Base-by-base conservation (phyloP, 2,113 vertebrate genomes). In the Caranx melampygus region DNA sequence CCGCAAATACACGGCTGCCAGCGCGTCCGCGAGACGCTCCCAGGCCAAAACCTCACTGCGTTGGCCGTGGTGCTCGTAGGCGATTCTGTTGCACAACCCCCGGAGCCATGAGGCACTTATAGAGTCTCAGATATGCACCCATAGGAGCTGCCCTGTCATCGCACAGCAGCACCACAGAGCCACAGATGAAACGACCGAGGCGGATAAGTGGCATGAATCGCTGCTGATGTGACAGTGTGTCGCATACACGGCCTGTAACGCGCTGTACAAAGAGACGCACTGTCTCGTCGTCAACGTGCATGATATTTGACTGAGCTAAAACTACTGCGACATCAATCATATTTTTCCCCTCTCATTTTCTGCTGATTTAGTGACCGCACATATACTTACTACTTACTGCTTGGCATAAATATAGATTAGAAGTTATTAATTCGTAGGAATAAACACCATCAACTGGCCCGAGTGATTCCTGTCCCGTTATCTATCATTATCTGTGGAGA, bases 31-130 rank as follows among this genome's bases (percentile, higher is more conserved):
- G 65, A 64, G 60, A 70, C 67, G 64, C 35, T 9, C 0, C 26
- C 26, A 26, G n/a, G 84, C 87, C 87, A 84, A 87, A 87, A 81
- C 86, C 85, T 81, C 61, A 60, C 58, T 58, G 61, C 26, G 6
- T 33, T 77, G 76, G 68, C 77, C 31, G 62, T 10, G 60, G 5
- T 20, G 37, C 58, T 72, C 42, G 4, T 2, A 13, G 61, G 71
- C 42, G 31, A 88, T 82, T 61, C 44, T 59, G 75, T 78, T 86
- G 74, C 77, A 69, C 78, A 81, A 84, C 55, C 42, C 55, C 42
- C 44, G 21, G 68, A 87, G 70, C 79, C 72, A 71, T n/a, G 33
- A 77, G 61, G 54, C 71, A 2, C 16, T 77, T 26, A 4, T 47
- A 21, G 76, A 37, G 57, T 51, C 73, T 78, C 44, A 40, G 34